Base-by-base conservation (phyloP, 2,888 invertebrate species). In the Synanthedon formicaeformis region DNA sequence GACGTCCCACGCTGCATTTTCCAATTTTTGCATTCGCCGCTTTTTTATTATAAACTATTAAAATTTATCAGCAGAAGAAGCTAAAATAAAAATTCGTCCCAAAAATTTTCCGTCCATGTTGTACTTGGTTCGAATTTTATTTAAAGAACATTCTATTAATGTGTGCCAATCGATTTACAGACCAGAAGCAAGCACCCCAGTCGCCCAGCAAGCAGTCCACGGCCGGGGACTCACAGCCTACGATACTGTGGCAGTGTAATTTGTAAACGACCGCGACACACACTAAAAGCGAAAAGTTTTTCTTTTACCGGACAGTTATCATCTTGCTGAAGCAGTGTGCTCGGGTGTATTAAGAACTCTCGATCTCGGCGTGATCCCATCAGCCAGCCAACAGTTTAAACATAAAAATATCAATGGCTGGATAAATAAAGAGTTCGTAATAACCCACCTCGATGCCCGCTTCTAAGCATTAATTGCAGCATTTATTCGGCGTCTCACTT, bases 221-320 rank as follows among this genome's bases (percentile, higher is more conserved):
- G 83, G 90, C 87, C 85, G 91, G 91, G 95, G 95, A 94, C 93
- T 95, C 95, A 94, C 96, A 95, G 94, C 96, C 94, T 96, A 96
- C 95, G 95, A 96, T 95, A 96, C 96, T 94, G 94, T 96, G 95
- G 96, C 96, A 95, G 96, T 96, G 95, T 96, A 96, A 96, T 91
- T 91, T 96, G 92, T 96, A 94, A 93, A 82, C 72, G 71, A 60
- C 63, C 59, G 60, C 64, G 65, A 57, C 65, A 65, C 67, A 58
- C 69, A 65, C 66, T 23, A 23, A 63, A 62, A 63, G 34, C 34
- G 54, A 41, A 11, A 18, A 40, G 40, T 40, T 41, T 60, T 52
- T 59, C 64, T 64, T 63, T 66, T 65, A 58, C 67, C 64, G 73
- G 72, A 72, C 66, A 67, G 64, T 69, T 68, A 69, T 70, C 73